Base-by-base conservation (phyloP, 2,797 vertebrate genomes). In the Rhinella marina region DNA sequence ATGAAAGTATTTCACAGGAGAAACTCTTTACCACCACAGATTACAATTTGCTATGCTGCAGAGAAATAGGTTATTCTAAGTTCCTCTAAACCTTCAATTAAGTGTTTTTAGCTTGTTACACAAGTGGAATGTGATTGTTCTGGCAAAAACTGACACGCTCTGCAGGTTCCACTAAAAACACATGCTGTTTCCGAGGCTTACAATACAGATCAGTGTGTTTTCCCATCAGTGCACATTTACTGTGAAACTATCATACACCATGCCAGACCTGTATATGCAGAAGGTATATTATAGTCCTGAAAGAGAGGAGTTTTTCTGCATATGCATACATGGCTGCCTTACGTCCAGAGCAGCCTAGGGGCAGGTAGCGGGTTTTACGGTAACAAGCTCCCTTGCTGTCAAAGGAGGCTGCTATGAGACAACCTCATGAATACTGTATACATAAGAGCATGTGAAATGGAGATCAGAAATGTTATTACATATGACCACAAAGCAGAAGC, bases 301-400 rank as follows among this genome's bases (percentile, higher is more conserved):
- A 50, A 82, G 19, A 52, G 14, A 62, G 23, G 23, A 23, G 21
- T 57, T 56, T 76, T 77, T 64, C 27, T 77, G 75, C 41, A 25
- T 76, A 32, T 66, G 25, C 73, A 85, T 77, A 86, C 54, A 73
- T 81, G 85, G 9, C 73, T 86, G 84, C 62, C 0, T 80, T 50
- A 21, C 56, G n/a, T 25, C 19, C 25, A 80, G 85, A 41, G 61
- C 19, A 57, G 50, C 64, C 54, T 41, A 9, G 56, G 61, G 61
- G 62, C 59, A 25, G 23, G 16, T n/a, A 41, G n/a, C 10, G 29
- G 70, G 50, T 64, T 68, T 54, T 54, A 79, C 27, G 21, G 23
- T 23, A 12, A 54, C 17, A 41, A 66, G 85, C 21, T 81, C 19
- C 14, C 32, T 27, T 82, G 25, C 25, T 27, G 32, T 41, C 10